Conservation (phyloP, 2,797 vertebrate genomes). For the Otus scops region DNA sequence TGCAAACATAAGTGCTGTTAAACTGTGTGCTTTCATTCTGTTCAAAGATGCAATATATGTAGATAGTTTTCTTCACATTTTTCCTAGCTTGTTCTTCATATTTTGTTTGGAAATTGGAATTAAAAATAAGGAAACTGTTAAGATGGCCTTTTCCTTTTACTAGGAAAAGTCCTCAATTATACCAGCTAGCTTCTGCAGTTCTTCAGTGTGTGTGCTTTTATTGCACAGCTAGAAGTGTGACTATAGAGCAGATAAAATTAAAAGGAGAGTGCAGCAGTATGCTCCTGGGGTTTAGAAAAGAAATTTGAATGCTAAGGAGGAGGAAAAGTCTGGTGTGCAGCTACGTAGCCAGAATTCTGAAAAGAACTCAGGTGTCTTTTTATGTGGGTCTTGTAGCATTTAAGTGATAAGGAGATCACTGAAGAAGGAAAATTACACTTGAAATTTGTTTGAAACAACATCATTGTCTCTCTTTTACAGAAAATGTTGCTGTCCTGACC, state of each 20-base stretch:
- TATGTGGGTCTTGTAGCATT: neutral
- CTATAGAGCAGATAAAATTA: neutral
- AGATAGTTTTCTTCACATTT: neutral
- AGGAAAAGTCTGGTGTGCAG: neutral
- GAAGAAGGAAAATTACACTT: neutral
- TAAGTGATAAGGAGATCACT: neutral
- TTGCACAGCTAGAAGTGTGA: neutral
- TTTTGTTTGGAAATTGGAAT: neutral
- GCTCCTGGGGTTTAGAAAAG: neutral
- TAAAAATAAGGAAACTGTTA: neutral
- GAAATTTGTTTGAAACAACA: neutral
- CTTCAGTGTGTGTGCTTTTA: neutral
- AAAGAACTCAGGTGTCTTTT: neutral
- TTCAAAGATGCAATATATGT: neutral
- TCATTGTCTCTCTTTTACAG: constrained; percentile 47
- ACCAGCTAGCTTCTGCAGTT: neutral
- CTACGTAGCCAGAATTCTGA: neutral
- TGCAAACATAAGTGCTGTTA: neutral
- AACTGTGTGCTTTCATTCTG: neutral
- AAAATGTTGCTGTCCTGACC: constrained; percentile 46
- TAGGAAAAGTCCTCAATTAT: neutral
- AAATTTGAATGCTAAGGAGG: neutral
- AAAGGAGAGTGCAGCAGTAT: neutral
- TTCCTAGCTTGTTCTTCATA: neutral
- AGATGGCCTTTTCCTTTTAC: neutral